Evolutionary conservation across 2,888 invertebrate genomes (phyloP).

Genomic region (Corbicula japonica): DNA sequence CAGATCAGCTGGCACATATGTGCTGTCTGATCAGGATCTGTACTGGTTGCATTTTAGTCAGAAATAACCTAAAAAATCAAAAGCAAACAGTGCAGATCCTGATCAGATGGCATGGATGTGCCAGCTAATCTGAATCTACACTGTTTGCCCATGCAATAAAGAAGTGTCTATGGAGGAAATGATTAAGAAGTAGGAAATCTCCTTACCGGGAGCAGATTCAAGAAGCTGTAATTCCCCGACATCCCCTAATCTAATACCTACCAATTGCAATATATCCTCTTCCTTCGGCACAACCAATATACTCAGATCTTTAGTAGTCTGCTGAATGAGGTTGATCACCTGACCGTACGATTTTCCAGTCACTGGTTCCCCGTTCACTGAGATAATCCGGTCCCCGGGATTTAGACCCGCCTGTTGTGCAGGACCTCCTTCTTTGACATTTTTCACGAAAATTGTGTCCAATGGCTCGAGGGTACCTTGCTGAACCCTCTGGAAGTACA

Average conservation of each 20-base stretch:
- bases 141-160: too few relatives aligned
- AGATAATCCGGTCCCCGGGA: slow-evolving; percentile 95
- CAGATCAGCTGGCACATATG: too few relatives aligned
- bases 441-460: slow-evolving; percentile 99
- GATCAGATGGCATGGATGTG: too few relatives aligned
- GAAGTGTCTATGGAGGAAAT: too few relatives aligned
- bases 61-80: too few relatives aligned
- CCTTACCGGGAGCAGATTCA: too few relatives aligned
- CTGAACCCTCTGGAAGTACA: slow-evolving; percentile 67
- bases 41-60: too few relatives aligned
- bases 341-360: slow-evolving; percentile 94
- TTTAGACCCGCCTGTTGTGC: slow-evolving; percentile 94
- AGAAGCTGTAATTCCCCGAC: neutral
- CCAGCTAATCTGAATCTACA: too few relatives aligned
- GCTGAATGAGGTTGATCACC: slow-evolving; percentile 96
- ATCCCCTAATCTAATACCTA: slow-evolving; percentile 86
- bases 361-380: slow-evolving; percentile 96
- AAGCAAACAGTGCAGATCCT: too few relatives aligned
- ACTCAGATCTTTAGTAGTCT: slow-evolving; percentile 92
- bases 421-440: slow-evolving; percentile 94
- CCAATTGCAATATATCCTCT: slow-evolving; percentile 97
- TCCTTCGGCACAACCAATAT: slow-evolving; percentile 97
- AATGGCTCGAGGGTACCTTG: slow-evolving; percentile 90
- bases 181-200: too few relatives aligned
- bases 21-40: too few relatives aligned